Evolutionary conservation across 1,140 invertebrate genomes (phyloP).

Genomic region (Cydia splendana): DNA sequence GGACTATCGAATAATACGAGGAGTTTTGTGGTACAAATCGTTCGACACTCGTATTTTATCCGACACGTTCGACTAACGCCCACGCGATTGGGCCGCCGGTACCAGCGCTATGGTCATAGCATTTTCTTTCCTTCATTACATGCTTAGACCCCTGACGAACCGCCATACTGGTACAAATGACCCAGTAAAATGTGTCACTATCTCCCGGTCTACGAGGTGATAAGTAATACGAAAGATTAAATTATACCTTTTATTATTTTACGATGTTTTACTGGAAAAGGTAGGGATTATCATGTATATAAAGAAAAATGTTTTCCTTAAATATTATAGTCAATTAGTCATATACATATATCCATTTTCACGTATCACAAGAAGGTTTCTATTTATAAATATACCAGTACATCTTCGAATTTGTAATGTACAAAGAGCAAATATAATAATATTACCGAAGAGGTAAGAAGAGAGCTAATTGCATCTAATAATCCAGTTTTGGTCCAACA

Average conservation of each 20-base stretch:
- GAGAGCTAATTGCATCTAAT: slow-evolving; percentile 61
- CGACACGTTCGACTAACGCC: no score
- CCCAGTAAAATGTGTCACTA: no score
- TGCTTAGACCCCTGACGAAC: no score
- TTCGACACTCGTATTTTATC: no score
- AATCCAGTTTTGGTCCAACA: slow-evolving; percentile 68
- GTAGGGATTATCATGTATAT: slow-evolving; percentile 30
- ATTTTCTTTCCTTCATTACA: no score
- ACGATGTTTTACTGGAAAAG: slow-evolving; percentile 26
- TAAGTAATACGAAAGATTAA: slow-evolving; percentile 14
- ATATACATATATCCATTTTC: slow-evolving; percentile 33
- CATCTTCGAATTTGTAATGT: slow-evolving; percentile 23
- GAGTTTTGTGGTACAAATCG: no score
- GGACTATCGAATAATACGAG: no score
- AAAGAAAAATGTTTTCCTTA: slow-evolving; percentile 28
- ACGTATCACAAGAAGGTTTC: slow-evolving; percentile 44
- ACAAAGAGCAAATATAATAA: slow-evolving; percentile 19
- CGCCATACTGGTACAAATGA: no score
- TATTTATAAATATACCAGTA: slow-evolving; percentile 39
- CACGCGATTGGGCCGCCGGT: no score
- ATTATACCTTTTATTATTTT: slow-evolving; percentile 18
- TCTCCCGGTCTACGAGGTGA: no score
- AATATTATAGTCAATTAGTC: slow-evolving; percentile 17
- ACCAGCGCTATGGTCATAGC: no score
- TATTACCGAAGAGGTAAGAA: slow-evolving; percentile 38